Base-by-base conservation (phyloP, 2,888 invertebrate species). In the Aquatica leii region DNA sequence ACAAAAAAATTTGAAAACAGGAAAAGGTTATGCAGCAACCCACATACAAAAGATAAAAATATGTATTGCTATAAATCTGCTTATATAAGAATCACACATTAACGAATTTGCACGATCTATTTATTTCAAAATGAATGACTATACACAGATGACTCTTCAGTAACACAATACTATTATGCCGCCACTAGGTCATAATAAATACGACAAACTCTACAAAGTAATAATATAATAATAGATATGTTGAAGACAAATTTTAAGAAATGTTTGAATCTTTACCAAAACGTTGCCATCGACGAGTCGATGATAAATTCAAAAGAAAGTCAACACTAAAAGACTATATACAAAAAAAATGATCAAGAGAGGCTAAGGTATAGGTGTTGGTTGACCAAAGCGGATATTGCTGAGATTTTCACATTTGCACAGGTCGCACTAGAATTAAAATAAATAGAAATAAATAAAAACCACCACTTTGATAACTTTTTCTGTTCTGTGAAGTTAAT, bases 221-320 rank as follows among this genome's bases (percentile, higher is more conserved):
- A 53, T 68, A 72, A n/a, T n/a, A 41, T 69, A 65, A 9, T 50
- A 35, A 12, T 40, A 40, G 40, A n/a, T 11, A n/a, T n/a, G n/a
- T n/a, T n/a, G n/a, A 20, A 1, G n/a, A 2, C 8, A 20, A 41
- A 41, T 41, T 41, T 3, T 15, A 1, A 41, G 15, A 41, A 11
- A 12, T 5, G 5, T 14, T 48, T 17, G 3, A 24, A 34, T 15
- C 2, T 34, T n/a, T 1, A 3, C 6, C 12, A 8, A 34, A 20
- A 35, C 14, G 24, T 14, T 11, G 31, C 50, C 37, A 20, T 58
- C 11, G 40, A 57, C 50, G 71, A 74, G 54, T 68, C 69, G 9
- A 70, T 71, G 71, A 68, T 73, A n/a, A 62, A 67, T 41, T 75
- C 73, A 59, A 74, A 72, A 58, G 71, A n/a, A n/a, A n/a, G n/a